Base-by-base conservation (phyloP, 2,113 vertebrate genomes). In the Picathartes gymnocephalus region DNA sequence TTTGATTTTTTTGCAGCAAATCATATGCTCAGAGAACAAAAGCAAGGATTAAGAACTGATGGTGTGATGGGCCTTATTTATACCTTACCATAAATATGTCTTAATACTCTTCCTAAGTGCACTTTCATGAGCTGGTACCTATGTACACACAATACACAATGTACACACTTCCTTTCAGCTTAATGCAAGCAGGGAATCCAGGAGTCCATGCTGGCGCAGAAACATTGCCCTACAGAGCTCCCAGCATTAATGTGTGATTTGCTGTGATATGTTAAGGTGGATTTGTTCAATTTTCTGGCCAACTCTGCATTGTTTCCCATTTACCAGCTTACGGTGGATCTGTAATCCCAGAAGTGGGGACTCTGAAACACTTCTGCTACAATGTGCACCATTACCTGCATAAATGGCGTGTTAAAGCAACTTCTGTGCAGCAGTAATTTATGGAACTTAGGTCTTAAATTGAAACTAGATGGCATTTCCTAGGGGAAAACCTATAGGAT, bases 401-500 rank as follows among this genome's bases (percentile, higher is more conserved):
- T 61, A 92, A 93, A 93, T 8, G 69, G 76, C 27, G 40, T 33
- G 65, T 81, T 92, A 94, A 93, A 95, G 79, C 76, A 90, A 86
- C 80, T 90, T 95, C 86, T 90, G 66, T 74, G 53, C 74, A 86
- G 76, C 3, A 12, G 65, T 92, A 94, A 94, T 88, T 93, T 92
- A 81, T 68, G 37, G 86, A 96, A 96, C 53, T 86, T 81, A 53
- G 13, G 7, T 50, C 92, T 90, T 81, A 90, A 93, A 96, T 88
- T 92, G 95, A 95, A 96, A 94, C 92, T 93, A 78, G 93, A 94
- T 92, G 54, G 66, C 79, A 87, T 65, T 72, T 85, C 84, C 78
- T 71, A 81, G 74, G 66, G 66, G 81, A 80, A 95, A 94, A 61
- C 66, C 87, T 89, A 92, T 21, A 93, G 88, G 90, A 91, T 94